phyloP scores from a whole-genome alignment of 2,113 vertebrate genomes.

The Gymnobelideus leadbeateri region DNA sequence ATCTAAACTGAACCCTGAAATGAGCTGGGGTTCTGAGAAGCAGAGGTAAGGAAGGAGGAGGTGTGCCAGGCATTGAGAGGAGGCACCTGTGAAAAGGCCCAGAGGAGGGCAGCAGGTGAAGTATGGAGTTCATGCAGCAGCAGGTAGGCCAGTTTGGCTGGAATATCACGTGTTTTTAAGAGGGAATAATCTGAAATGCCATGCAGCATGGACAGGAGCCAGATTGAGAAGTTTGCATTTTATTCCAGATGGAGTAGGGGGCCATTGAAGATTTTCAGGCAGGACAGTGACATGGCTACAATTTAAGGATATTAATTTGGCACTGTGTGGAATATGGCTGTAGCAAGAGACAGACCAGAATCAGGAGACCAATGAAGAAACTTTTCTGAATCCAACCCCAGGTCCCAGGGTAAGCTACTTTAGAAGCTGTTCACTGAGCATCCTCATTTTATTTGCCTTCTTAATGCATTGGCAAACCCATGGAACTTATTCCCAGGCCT shows the following conservation, averaged over 20 bases:
- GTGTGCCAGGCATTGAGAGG: neutral
- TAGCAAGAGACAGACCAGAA: neutral
- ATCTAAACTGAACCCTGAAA: neutral
- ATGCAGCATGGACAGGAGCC: neutral
- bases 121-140: neutral
- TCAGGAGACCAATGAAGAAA: no score
- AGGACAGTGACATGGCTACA: neutral
- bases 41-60: neutral
- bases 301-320: neutral
- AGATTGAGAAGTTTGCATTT: neutral
- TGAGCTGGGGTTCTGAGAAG: neutral
- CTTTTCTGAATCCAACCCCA: no score
- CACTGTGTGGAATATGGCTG: neutral
- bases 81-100: no score
- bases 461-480: no score
- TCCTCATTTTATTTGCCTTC: no score
- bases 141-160: neutral
- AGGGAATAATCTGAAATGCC: neutral
- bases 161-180: neutral
- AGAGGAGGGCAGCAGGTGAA: neutral
- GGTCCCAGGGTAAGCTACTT: no score
- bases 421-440: no score
- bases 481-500: no score
- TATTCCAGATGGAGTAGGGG: neutral
- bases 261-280: no score